Conservation (phyloP, 1,140 invertebrate species). For the Stenopsyche tienmushanensis region DNA sequence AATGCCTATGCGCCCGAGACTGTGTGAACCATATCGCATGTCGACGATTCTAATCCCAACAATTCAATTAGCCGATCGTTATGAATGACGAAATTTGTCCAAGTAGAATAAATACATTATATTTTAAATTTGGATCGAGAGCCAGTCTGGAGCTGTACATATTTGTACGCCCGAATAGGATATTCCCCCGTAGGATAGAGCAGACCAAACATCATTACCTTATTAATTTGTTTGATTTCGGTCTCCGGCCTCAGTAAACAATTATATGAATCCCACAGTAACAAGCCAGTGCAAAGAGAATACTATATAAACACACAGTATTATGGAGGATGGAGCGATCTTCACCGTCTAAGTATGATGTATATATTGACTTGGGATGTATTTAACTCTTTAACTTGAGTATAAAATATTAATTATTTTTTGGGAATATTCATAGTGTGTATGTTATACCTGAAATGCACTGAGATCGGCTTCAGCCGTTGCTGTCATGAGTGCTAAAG, state of each 20-base stretch:
- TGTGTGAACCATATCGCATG: too few species aligned
- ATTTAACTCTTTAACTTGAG: too few species aligned
- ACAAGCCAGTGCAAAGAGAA: conserved; percentile 12
- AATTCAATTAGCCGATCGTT: too few species aligned
- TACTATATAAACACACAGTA: not conserved
- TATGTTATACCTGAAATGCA: conserved; percentile 31
- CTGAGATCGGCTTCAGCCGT: conserved; percentile 31
- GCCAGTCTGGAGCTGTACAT: not conserved
- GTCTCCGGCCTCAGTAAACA: conserved; percentile 26
- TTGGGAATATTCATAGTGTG: not conserved
- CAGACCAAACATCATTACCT: conserved; percentile 37
- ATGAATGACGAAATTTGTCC: too few species aligned
- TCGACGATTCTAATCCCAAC: too few species aligned
- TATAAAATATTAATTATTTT: too few species aligned
- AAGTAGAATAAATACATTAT: not conserved
- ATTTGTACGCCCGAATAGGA: conserved; percentile 17
- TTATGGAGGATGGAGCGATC: too few species aligned
- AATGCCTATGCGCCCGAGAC: too few species aligned
- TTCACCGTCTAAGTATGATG: not conserved
- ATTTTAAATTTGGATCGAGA: not conserved
- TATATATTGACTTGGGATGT: not conserved
- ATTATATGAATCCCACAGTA: conserved; percentile 15
- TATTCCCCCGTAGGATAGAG: conserved; percentile 3
- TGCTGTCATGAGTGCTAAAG: conserved; percentile 22
- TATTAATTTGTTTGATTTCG: conserved; percentile 39